These are phyloP conservation scores for Rhagoletis zephyria DNA, from an alignment of 1,140 invertebrate genomes.

Conservation along the genomic window DNA sequence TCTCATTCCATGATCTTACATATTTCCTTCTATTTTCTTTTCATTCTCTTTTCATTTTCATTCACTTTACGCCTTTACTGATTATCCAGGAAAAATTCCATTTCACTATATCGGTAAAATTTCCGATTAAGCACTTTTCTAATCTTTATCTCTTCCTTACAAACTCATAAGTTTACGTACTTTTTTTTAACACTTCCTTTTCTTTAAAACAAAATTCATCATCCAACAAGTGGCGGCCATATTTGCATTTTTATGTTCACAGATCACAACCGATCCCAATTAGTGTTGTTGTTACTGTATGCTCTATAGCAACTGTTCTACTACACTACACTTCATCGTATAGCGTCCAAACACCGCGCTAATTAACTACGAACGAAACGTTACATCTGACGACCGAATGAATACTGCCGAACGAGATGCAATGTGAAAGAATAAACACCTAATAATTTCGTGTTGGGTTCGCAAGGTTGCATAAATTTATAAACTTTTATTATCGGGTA, in stretches of 20 bases:
- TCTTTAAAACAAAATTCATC: constrained; percentile 52
- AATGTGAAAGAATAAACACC: background rate
- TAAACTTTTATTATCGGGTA: no score
- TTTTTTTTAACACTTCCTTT: constrained; percentile 27
- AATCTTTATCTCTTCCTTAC: background rate
- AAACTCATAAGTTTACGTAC: constrained; percentile 36
- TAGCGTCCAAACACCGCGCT: constrained; percentile 34
- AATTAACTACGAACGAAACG: background rate
- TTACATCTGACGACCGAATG: constrained; percentile 32
- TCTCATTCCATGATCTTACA: constrained; percentile 5
- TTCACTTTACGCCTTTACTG: background rate
- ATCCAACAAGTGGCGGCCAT: constrained; percentile 59
- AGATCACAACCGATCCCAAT: constrained; percentile 51
- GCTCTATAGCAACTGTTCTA: constrained; percentile 20
- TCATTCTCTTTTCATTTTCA: background rate
- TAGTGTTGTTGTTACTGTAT: constrained; percentile 37
- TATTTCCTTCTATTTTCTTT: constrained; percentile 6
- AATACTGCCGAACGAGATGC: constrained; percentile 47
- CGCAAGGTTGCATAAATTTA: background rate
- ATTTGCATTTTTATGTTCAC: constrained; percentile 55
- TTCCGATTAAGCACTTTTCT: background rate
- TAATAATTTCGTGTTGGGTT: constrained; percentile 12
- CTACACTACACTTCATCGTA: background rate
- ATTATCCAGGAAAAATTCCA: background rate
- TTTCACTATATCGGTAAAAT: background rate